phyloP scores from a whole-genome alignment of 2,113 vertebrate genomes.

The Hyaena hyaena region DNA sequence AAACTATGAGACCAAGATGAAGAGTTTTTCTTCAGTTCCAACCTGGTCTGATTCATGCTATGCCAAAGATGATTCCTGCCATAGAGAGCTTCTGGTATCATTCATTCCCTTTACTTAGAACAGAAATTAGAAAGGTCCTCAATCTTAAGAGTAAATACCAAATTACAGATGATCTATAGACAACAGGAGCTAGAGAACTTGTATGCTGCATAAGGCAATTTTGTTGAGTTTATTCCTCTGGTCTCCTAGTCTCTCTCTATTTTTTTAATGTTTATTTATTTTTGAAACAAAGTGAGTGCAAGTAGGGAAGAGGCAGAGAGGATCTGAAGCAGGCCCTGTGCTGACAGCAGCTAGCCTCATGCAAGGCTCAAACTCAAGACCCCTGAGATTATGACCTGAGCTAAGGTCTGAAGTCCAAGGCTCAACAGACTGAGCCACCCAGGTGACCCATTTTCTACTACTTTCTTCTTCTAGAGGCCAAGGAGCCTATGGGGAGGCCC shows the following conservation, averaged over 20 bases:
- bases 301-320: too few species aligned
- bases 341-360: too few species aligned
- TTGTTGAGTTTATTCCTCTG: not conserved
- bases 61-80: not conserved
- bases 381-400: too few species aligned
- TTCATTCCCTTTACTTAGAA: not conserved
- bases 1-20: not conserved
- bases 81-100: not conserved
- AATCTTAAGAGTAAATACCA: not conserved
- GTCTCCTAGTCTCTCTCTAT: not conserved
- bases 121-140: not conserved
- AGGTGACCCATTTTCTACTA: too few species aligned
- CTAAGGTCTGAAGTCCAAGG: too few species aligned
- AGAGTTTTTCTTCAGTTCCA: not conserved
- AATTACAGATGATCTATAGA: not conserved
- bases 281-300: too few species aligned
- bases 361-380: too few species aligned
- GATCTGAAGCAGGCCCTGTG: too few species aligned
- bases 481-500: accelerated
- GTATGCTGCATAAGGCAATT: not conserved
- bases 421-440: too few species aligned
- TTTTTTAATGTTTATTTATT: too few species aligned
- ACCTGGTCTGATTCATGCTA: not conserved
- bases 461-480: not conserved
- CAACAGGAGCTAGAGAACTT: not conserved